Evolutionary conservation across 2,888 invertebrate species (phyloP), one percentile per base, ranked within the genome.

Genomic region (Tinea semifulvella): DNA sequence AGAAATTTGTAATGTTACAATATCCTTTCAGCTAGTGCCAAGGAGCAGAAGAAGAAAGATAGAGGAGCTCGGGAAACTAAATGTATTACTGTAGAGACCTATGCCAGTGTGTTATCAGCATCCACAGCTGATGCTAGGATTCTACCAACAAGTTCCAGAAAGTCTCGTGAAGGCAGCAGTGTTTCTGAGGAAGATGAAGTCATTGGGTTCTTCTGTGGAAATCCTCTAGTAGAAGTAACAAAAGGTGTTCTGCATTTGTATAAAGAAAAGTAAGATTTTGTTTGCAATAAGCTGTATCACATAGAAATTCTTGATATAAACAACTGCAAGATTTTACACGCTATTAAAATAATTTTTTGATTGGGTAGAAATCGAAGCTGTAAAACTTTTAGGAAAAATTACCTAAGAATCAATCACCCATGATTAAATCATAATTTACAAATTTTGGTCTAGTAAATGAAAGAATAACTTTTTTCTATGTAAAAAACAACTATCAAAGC

Each of bases 221-320:
- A 99, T 82, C 98, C 98, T 1, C 89, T 92, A 57, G 95, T 98
- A 1, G 98, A 99, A 75, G 90, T 96, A 25, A 97, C 97, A 0
- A 95, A 96, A 68, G 99, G 99, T 27, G 90, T 99, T 39, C 80
- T 99, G 47, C 99, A 99, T 84, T 82, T 99, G 14, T 98, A 96
- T 68, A 98, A 98, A 68, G 96, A 98, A 68, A 95, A 96, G 97
- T 97, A 75, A 75, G 86, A 43, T 17, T 36, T 28, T 36, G 14
- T 31, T 31, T 31, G 7, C n/a, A n/a, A n/a, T n/a, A n/a, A n/a
- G n/a, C n/a, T n/a, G n/a, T n/a, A n/a, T n/a, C n/a, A n/a, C n/a
- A n/a, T n/a, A n/a, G n/a, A n/a, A n/a, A n/a, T n/a, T n/a, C n/a
- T n/a, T n/a, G n/a, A n/a, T n/a, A n/a, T n/a, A n/a, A n/a, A n/a